Base-by-base conservation (phyloP, 2,113 vertebrate genomes). In the Oncorhynchus kisutch region DNA sequence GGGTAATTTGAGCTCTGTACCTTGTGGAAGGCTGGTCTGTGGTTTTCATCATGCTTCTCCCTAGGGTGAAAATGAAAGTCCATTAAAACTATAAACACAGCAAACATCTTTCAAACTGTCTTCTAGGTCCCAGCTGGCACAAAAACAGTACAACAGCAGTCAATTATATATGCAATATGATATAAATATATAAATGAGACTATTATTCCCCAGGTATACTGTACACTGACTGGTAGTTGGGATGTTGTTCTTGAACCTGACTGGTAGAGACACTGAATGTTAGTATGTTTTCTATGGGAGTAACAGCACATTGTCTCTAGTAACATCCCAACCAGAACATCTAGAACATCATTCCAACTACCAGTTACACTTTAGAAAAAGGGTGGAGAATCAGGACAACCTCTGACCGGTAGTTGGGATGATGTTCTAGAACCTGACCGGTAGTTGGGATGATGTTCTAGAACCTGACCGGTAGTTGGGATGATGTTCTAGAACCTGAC, bases 41-140 rank as follows among this genome's bases (percentile, higher is more conserved):
- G 98, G 89, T 99, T 99, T 79, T 99, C 97, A 59, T 99, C 98
- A 2, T 99, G 97, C 73, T 99, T 99, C 80, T 99, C 97, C 76
- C 98, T 99, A 86, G 18, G 5, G 70, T 39, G 20, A 54, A 54
- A 22, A 49, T 27, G 2, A 78, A 62, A 22, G 20, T 24, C 4
- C 2, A 62, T 62, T 11, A 62, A n/a, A n/a, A 22, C n/a, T 6
- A 13, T 5, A 57, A 57, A 57, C 51, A 57, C 18, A 22, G 14
- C 59, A 20, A 62, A 9, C 59, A 62, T 62, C 59, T 62, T n/a
- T 22, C 5, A 62, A 20, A 62, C 1, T 0, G n/a, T 16, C 13
- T 62, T 22, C 18, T 62, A n/a, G 18, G 18, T 62, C 59, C 18
- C n/a, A 62, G 59, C 2, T 4, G 13, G 4, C n/a, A 62, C 18